Conservation (phyloP, 2,113 vertebrate genomes). For the Bombycilla garrulus region DNA sequence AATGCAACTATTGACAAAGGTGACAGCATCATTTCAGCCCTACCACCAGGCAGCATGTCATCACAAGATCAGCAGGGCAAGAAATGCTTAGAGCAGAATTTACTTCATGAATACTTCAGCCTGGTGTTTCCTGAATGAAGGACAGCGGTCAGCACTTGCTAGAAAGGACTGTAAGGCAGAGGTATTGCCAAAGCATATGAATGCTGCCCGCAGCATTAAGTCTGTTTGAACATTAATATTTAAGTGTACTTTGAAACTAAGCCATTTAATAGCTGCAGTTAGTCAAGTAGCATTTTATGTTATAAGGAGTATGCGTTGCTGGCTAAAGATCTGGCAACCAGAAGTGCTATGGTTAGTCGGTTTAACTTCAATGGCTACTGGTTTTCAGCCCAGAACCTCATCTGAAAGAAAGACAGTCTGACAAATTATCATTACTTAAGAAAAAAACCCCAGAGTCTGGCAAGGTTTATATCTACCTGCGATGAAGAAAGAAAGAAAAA, state of each 20-base stretch:
- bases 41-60: background rate
- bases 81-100: background rate
- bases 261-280: background rate
- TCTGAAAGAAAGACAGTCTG: background rate
- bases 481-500: background rate
- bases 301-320: accelerated
- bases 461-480: background rate
- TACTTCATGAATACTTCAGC: background rate
- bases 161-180: background rate
- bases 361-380: background rate
- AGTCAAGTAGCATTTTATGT: background rate
- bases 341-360: background rate
- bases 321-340: background rate
- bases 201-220: background rate
- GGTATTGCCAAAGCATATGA: background rate
- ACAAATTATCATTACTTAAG: background rate
- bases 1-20: background rate
- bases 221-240: conserved; percentile 40
- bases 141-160: background rate
- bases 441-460: background rate
- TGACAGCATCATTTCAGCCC: background rate
- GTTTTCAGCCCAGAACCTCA: background rate
- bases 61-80: background rate
- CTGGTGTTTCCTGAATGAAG: conserved; percentile 2
- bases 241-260: conserved; percentile 26